phyloP scores from a whole-genome alignment of 53 echinoderm and acorn worm species.

The Luidia sarsii region DNA sequence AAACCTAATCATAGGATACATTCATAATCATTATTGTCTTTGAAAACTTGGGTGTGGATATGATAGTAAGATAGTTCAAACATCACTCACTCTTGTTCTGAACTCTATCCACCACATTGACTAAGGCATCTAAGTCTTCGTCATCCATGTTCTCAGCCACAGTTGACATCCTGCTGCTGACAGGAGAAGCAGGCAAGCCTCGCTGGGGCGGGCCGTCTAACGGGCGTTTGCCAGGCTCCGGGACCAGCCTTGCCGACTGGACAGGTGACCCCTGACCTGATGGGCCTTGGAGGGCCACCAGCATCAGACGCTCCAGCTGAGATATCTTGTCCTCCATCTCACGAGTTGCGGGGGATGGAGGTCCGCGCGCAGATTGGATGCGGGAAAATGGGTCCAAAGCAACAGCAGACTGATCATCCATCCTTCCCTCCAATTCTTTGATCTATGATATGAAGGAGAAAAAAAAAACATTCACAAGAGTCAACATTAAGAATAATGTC shows the following conservation, averaged over 20 bases:
- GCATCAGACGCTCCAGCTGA: slow-evolving; percentile 23
- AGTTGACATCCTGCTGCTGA: not conserved
- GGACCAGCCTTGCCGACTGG: too few species aligned
- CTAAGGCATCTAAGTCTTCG: slow-evolving; percentile 25
- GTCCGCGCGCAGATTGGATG: too few species aligned
- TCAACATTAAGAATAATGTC: too few species aligned
- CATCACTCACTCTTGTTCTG: slow-evolving; percentile 23
- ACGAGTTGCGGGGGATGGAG: too few species aligned
- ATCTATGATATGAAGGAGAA: not conserved
- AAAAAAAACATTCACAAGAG: too few species aligned
- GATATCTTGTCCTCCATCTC: slow-evolving; percentile 19
- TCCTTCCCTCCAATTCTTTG: not conserved
- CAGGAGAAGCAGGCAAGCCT: not conserved
- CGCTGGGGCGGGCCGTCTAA: not conserved
- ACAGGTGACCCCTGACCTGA: not conserved
- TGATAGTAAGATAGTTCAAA: too few species aligned
- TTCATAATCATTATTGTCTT: too few species aligned
- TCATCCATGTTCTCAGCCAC: slow-evolving; percentile 9
- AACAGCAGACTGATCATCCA: not conserved
- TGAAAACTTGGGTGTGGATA: too few species aligned
- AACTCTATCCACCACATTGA: slow-evolving; percentile 6
- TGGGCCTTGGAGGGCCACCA: slow-evolving; percentile 13
- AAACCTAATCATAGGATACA: too few species aligned
- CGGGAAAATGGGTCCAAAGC: too few species aligned
- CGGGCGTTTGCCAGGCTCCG: too few species aligned